Evolutionary conservation across 2,113 vertebrate genomes (phyloP), one percentile per base, ranked within the genome.

Genomic region (Campylomormyrus tamandua): DNA sequence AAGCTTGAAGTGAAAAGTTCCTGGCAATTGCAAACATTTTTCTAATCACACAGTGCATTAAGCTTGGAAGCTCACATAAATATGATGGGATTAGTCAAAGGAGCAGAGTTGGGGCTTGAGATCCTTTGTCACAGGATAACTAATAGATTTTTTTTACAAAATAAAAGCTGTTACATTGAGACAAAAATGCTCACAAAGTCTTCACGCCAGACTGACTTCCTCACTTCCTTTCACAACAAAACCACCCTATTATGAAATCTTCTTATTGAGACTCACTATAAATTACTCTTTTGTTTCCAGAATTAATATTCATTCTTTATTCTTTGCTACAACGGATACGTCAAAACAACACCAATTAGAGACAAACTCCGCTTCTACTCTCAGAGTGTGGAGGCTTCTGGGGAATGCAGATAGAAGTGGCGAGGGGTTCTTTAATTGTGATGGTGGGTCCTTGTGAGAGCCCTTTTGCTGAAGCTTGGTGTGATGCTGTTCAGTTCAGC

Each of bases 1-100:
- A 88, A 88, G 87, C 87, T 88, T 88, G 87, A 88, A 88, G 87
- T 88, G 53, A 88, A 88, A 88, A 88, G 87, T 88, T 88, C 56
- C 87, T 66, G 87, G 87, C 87, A 88, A 88, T 88, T 88, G 87
- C 87, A 88, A 88, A 88, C 87, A 88, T 88, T 88, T 88, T 88
- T 88, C 87, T 88, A 88, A 88, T 88, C 87, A 88, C 87, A 88
- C 87, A 88, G 87, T 62, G 87, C 87, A 88, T 88, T 88, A 88
- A 88, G 87, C 87, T 53, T 88, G 56, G 87, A 66, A 66, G 35
- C 56, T 88, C 53, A 62, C 35, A 66, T 88, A 88, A 88, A 88
- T 88, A 88, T 58, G 87, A 88, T 62, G 87, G 87, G 87, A 88
- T 62, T 62, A 88, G 53, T 46, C 52, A 42, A 66, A 62, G 87